Evolutionary conservation across 2,113 vertebrate genomes (phyloP), one percentile per base, ranked within the genome.

Genomic region (Cacatua alba): DNA sequence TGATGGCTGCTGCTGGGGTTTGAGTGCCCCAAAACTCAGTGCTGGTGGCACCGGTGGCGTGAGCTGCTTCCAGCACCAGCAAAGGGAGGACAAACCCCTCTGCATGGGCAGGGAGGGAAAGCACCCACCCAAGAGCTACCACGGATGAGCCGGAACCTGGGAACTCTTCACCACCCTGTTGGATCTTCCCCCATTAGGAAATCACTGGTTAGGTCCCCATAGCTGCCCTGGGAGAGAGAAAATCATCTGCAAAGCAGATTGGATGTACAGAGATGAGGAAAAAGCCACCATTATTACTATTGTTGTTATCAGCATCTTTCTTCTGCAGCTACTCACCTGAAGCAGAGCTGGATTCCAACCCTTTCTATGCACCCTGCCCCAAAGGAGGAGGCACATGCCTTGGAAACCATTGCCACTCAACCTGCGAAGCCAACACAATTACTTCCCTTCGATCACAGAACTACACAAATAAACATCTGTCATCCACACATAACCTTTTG

Each of bases 131-230:
- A 1, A 29, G 35, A 82, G 44, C 64, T 26, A 8, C 55, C 77
- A 8, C 0, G 0, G 43, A 15, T 1, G 37, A 51, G 68, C 25
- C 5, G 23, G n/a, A 6, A 11, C 41, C 76, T 0, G 0, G 70
- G 67, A 49, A n/a, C 6, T 37, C 70, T 6, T 63, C 43, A 18
- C 2, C 5, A 8, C 3, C 33, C 29, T 0, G 1, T 8, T 19
- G 79, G 60, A 10, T 16, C 13, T 6, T 21, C 17, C 21, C 41
- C 52, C 12, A 0, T 17, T 6, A 31, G 37, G 51, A 75, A 41
- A 33, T 16, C 69, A 3, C 23, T 39, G 67, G 3, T 17, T 46
- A 51, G 12, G 6, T 39, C 48, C 62, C 82, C 88, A 24, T 33
- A 51, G 5, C 20, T 17, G 18, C 53, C 55, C 10, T 19, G 57